Conservation (phyloP, 2,888 invertebrate genomes). For the Nebria brevicollis region DNA sequence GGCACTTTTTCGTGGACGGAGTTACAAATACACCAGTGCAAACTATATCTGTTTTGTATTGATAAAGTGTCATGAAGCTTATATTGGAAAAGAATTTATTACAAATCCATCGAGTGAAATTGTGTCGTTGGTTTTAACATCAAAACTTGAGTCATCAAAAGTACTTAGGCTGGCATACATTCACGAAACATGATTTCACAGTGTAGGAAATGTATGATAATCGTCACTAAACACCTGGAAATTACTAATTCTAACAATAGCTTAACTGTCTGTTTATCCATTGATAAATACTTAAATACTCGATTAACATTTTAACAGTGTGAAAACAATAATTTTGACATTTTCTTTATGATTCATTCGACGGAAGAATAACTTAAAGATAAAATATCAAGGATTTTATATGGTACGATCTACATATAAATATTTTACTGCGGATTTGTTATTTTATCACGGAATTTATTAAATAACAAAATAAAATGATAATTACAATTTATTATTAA, state of each 20-base stretch:
- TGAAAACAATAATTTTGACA: not conserved
- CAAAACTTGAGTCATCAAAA: not conserved
- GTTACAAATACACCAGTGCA: not conserved
- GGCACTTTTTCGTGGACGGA: not conserved
- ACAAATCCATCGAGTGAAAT: slow-evolving; percentile 1
- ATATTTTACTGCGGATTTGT: no score
- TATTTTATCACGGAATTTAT: no score
- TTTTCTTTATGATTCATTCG: not conserved
- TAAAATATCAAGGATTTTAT: no score
- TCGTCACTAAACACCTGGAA: not conserved
- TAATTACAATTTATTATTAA: no score
- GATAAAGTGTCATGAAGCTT: not conserved
- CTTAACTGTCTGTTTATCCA: no score
- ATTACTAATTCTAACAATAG: not conserved
- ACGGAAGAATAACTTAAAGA: not conserved
- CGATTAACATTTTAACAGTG: not conserved
- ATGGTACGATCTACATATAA: no score
- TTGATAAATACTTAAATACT: no score
- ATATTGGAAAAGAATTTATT: not conserved
- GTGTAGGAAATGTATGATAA: not conserved
- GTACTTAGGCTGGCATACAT: not conserved
- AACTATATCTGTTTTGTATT: not conserved
- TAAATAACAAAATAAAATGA: no score
- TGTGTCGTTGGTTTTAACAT: not conserved
- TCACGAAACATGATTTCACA: not conserved